Evolutionary conservation across 2,113 vertebrate genomes (phyloP).

Genomic region (Dasypus novemcinctus): DNA sequence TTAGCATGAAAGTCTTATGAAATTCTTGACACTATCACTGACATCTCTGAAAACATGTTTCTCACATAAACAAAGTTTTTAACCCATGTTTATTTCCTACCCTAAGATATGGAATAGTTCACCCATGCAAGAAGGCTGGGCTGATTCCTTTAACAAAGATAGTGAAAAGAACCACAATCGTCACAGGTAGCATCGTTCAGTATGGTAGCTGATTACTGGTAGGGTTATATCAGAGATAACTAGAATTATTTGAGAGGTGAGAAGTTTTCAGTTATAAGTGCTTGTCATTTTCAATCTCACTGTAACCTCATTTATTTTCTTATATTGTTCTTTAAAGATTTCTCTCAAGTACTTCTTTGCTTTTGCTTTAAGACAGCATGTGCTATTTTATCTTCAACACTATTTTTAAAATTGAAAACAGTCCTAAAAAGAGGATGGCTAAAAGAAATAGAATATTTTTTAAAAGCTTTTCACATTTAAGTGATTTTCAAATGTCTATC

Average conservation of each 20-base stretch:
- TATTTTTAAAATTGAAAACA: background rate
- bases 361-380: background rate
- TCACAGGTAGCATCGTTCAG: background rate
- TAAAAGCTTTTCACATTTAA: background rate
- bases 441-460: background rate
- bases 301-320: background rate
- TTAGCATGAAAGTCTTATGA: too few relatives aligned
- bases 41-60: background rate
- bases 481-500: background rate
- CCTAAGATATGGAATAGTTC: background rate
- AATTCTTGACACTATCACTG: background rate
- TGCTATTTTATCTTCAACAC: background rate
- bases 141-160: background rate
- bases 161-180: background rate
- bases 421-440: background rate
- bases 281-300: background rate
- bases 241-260: background rate
- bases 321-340: background rate
- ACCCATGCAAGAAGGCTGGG: rapidly evolving
- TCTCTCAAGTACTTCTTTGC: background rate
- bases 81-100: background rate
- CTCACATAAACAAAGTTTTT: background rate
- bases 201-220: too few relatives aligned
- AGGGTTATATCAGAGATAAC: background rate
- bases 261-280: background rate